phyloP scores from a whole-genome alignment of 1,140 invertebrate genomes.

The Belonocnema kinseyi region DNA sequence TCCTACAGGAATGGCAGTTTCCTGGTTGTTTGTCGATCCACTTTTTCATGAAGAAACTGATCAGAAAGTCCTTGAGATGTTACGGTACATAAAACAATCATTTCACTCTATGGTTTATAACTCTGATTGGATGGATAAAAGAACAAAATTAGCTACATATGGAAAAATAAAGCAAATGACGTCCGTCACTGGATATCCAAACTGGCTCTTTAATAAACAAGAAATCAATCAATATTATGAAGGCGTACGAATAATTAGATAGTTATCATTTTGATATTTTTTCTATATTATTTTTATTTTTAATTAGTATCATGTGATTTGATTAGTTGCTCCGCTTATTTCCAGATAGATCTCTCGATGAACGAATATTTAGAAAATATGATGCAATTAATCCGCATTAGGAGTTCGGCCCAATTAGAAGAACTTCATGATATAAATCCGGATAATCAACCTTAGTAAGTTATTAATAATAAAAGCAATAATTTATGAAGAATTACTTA shows the following conservation, averaged over 20 bases:
- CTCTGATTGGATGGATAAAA: slow-evolving; percentile 89
- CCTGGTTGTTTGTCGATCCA: slow-evolving; percentile 67
- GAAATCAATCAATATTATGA: slow-evolving; percentile 81
- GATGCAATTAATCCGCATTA: slow-evolving; percentile 72
- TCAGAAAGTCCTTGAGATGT: slow-evolving; percentile 72
- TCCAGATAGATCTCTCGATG: slow-evolving; percentile 69
- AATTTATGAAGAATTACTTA: too few relatives aligned
- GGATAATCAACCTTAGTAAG: slow-evolving; percentile 66
- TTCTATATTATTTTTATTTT: background rate
- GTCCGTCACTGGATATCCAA: slow-evolving; percentile 85
- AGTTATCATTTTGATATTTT: background rate
- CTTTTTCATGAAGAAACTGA: slow-evolving; percentile 55
- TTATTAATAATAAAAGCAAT: background rate
- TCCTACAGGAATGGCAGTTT: slow-evolving; percentile 66
- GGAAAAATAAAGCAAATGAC: slow-evolving; percentile 85
- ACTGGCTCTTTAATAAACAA: slow-evolving; percentile 83
- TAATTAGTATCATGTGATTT: background rate
- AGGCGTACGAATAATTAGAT: slow-evolving; percentile 73
- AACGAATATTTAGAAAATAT: slow-evolving; percentile 81
- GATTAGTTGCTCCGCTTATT: slow-evolving; percentile 23
- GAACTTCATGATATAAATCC: slow-evolving; percentile 58
- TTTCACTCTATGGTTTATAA: slow-evolving; percentile 84
- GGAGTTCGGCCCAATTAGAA: slow-evolving; percentile 52
- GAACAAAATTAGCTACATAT: slow-evolving; percentile 84
- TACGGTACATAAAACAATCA: slow-evolving; percentile 85